Base-by-base conservation (phyloP, 1,140 invertebrate genomes). In the Drosophila athabasca region DNA sequence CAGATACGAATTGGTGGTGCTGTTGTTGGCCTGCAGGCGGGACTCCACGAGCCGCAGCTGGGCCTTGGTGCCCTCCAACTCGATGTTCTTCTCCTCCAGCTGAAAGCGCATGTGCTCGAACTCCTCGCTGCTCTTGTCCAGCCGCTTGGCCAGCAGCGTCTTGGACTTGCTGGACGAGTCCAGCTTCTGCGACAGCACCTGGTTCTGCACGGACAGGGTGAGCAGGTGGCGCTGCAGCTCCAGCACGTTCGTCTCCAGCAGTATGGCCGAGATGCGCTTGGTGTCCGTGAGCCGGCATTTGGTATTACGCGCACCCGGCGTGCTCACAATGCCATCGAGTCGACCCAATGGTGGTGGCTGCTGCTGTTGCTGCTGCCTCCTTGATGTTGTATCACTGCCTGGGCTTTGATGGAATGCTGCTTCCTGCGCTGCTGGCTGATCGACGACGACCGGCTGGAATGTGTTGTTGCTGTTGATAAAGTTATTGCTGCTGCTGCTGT, bases 161-260 rank as follows among this genome's bases (percentile, higher is more conserved):
- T 94, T 94, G 58, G 94, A 94, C 83, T 94, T 94, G 59, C 93
- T 92, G 24, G 94, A 93, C 49, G 94, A 93, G 64, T 95, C 94
- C 72, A 96, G 87, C 92, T 94, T 93, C 79, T 95, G 94, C 78
- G 93, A 93, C 70, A 96, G 92, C 81, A 95, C 96, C 94, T 97
- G 95, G 93, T 97, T 96, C 90, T 97, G 95, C 89, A 96, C 96
- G 82, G 96, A 96, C 61, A 95, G 94, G 6, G 94, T 95, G 62
- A 97, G 94, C 19, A 97, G 93, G 92, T 97, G 96, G 57, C 96
- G 94, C 91, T 96, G 96, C 66, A 97, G 93, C 91, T 97, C 96
- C 29, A 97, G 90, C 3, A 95, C 95, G 92, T 96, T 96, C 44
- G 94, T 94, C 93, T 97, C 96, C 52, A 94, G 93, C 45, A 97